Conservation (phyloP, 2,888 invertebrate genomes). For the Pristionchus japonicus region DNA sequence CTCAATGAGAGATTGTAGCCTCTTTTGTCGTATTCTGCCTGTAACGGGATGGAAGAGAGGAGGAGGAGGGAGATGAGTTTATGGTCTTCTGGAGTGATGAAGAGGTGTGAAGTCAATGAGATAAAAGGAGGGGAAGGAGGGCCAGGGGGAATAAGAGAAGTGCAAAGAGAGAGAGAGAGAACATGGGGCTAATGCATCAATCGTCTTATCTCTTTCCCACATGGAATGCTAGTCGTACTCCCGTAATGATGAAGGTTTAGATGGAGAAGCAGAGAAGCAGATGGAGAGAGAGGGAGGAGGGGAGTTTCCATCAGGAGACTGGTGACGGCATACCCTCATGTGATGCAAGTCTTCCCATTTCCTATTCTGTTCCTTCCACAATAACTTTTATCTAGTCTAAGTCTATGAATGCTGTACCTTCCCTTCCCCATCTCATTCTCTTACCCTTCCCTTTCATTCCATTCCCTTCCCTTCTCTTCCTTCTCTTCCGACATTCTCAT, state of each 20-base stretch:
- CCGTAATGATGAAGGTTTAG: neutral
- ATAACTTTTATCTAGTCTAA: neutral
- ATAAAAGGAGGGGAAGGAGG: neutral
- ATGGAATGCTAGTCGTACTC: neutral
- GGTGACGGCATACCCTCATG: neutral
- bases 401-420: no score
- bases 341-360: neutral
- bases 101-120: neutral
- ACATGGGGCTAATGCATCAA: conserved; percentile 1
- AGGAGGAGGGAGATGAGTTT: neutral
- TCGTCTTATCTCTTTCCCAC: neutral
- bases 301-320: neutral
- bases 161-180: no score
- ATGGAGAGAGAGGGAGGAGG: neutral
- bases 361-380: neutral
- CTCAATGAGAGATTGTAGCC: neutral
- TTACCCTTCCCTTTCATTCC: no score
- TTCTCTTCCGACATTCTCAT: no score
- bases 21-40: no score
- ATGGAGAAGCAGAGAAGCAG: neutral
- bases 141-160: neutral
- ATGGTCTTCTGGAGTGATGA: neutral
- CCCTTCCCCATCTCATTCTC: no score
- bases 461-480: no score
- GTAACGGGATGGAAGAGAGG: neutral